phyloP scores from a whole-genome alignment of 2,888 invertebrate species.

The Brachyptera risi region DNA sequence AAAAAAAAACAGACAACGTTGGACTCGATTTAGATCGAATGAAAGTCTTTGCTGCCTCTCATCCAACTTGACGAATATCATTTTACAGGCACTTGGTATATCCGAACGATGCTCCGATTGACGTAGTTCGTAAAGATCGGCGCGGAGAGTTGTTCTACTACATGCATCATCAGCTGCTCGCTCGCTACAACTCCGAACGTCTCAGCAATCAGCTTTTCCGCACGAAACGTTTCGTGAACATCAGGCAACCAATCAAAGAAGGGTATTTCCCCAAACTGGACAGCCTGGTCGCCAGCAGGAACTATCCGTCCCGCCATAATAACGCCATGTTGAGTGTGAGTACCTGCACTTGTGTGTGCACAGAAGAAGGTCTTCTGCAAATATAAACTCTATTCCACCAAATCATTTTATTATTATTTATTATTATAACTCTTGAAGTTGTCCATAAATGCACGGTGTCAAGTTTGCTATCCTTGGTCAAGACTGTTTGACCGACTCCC shows the following conservation, averaged over 20 bases:
- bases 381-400: too few relatives aligned
- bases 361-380: too few relatives aligned
- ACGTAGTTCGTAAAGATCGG: slow-evolving; percentile 69
- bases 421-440: too few relatives aligned
- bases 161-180: slow-evolving; percentile 70
- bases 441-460: too few relatives aligned
- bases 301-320: slow-evolving; percentile 37
- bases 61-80: too few relatives aligned
- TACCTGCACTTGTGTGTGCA: too few relatives aligned
- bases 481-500: too few relatives aligned
- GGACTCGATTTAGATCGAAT: too few relatives aligned
- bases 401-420: too few relatives aligned
- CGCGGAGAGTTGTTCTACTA: slow-evolving; percentile 77
- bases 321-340: slow-evolving; percentile 32
- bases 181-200: slow-evolving; percentile 49
- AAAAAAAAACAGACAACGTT: too few relatives aligned
- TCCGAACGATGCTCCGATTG: slow-evolving; percentile 61
- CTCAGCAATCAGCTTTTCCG: slow-evolving; percentile 39
- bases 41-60: too few relatives aligned
- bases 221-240: slow-evolving; percentile 37
- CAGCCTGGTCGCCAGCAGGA: slow-evolving; percentile 43
- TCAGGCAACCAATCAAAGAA: slow-evolving; percentile 38
- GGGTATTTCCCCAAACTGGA: slow-evolving; percentile 42
- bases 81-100: slow-evolving; percentile 83
- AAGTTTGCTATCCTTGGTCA: too few relatives aligned